Percentiles rank a stretch among this genome's conserved stretches.
Conservation (phyloP, 2,113 vertebrate species). For the Panthera tigris region DNA sequence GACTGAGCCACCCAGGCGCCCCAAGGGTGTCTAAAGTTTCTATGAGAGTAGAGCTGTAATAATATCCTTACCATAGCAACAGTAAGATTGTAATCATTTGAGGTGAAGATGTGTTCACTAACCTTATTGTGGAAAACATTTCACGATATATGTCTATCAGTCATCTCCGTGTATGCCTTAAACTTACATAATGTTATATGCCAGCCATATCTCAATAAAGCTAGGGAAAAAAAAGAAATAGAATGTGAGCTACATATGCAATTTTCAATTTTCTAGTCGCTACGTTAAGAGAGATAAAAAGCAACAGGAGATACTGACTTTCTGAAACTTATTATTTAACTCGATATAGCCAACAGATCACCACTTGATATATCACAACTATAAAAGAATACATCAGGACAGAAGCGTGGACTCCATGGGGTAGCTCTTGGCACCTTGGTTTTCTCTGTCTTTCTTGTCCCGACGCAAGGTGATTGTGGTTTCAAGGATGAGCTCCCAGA, state of each 20-base stretch:
- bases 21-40: not conserved
- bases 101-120: not conserved
- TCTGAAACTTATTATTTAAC: not conserved
- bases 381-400: not conserved
- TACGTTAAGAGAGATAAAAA: not conserved
- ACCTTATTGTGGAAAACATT: not conserved
- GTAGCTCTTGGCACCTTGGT: fast-evolving
- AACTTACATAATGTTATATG: not conserved
- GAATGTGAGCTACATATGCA: not conserved
- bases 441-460: not conserved
- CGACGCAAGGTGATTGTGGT: fast-evolving
- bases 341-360: not conserved
- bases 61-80: not conserved
- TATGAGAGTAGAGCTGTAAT: not conserved
- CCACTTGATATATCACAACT: not conserved
- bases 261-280: not conserved
- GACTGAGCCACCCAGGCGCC: too few relatives aligned
- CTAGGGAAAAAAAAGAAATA: not conserved
- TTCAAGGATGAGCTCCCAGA: constrained; percentile 90
- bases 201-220: not conserved
- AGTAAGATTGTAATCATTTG: not conserved
- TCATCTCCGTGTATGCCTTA: not conserved
- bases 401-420: fast-evolving
- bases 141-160: not conserved
- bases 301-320: not conserved